phyloP scores from a whole-genome alignment of 2,113 vertebrate genomes.

The Falcunculus frontatus region DNA sequence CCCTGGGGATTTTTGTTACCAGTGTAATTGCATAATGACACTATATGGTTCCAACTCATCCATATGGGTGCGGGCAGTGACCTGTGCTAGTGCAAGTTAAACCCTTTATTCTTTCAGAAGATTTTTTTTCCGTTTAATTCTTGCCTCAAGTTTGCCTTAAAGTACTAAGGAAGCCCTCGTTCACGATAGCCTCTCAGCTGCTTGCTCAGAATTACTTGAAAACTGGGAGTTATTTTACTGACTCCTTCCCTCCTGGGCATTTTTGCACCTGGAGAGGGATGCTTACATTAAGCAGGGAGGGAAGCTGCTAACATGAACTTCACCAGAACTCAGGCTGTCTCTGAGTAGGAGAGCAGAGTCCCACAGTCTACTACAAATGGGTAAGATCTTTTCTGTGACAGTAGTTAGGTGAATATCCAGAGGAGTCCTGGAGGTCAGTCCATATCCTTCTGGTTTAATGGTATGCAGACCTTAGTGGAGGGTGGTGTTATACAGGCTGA shows the following conservation, averaged over 20 bases:
- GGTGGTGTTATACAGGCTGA: neutral
- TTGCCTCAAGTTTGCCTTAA: neutral
- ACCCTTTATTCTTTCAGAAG: neutral
- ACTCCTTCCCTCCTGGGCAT: neutral
- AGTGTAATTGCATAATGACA: neutral
- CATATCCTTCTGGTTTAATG: neutral
- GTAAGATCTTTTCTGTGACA: neutral
- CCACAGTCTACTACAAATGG: neutral
- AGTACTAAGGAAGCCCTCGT: neutral
- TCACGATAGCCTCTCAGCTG: neutral
- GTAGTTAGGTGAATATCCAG: neutral
- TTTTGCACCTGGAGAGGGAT: neutral
- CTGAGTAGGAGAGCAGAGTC: neutral
- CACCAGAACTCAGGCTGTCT: neutral
- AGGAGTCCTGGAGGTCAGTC: neutral
- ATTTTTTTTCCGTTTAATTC: neutral
- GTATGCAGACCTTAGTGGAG: neutral
- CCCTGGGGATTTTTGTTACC: neutral
- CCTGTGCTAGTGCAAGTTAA: neutral
- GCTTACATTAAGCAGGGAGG: neutral
- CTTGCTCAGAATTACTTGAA: neutral
- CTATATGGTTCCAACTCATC: neutral
- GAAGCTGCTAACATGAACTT: neutral
- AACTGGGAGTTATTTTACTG: neutral
- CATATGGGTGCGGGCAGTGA: neutral